Evolutionary conservation across 2,797 vertebrate genomes (phyloP).

Genomic region (Neoniphon sammara): DNA sequence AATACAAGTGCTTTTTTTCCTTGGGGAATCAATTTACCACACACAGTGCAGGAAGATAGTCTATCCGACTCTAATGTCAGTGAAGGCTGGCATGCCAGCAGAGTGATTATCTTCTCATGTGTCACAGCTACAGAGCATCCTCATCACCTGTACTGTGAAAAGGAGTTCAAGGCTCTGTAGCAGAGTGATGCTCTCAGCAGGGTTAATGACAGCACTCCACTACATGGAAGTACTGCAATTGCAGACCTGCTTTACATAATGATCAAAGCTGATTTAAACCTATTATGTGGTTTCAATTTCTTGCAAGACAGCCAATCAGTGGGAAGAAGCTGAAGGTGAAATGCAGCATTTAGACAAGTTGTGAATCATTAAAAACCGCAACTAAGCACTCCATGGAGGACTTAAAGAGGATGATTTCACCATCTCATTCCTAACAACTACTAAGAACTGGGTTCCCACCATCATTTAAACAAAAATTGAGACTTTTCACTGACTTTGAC

Average conservation of each 20-base stretch:
- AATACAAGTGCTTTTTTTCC: background rate
- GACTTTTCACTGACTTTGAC: too few relatives aligned
- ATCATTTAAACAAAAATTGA: too few relatives aligned
- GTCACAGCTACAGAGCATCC: slow-evolving; percentile 76
- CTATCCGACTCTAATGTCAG: slow-evolving; percentile 33
- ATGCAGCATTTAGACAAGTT: too few relatives aligned
- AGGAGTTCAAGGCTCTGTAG: slow-evolving; percentile 67
- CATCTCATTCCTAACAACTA: too few relatives aligned
- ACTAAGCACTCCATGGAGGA: too few relatives aligned
- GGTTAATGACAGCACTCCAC: slow-evolving; percentile 93
- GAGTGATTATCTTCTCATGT: slow-evolving; percentile 25
- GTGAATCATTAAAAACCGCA: too few relatives aligned
- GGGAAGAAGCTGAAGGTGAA: too few relatives aligned
- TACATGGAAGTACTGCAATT: slow-evolving; percentile 90
- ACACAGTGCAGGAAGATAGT: background rate
- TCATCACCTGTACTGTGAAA: slow-evolving; percentile 70
- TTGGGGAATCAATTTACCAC: background rate
- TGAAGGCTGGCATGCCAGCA: background rate
- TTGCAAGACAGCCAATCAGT: too few relatives aligned
- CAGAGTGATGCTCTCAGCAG: slow-evolving; percentile 91
- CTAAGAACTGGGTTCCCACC: too few relatives aligned
- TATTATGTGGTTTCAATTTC: too few relatives aligned
- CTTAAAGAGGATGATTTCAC: too few relatives aligned
- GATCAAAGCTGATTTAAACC: background rate
- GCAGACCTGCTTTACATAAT: slow-evolving; percentile 91